Evolutionary conservation across 2,888 invertebrate species (phyloP).

Genomic region (Pelosia muscerda): DNA sequence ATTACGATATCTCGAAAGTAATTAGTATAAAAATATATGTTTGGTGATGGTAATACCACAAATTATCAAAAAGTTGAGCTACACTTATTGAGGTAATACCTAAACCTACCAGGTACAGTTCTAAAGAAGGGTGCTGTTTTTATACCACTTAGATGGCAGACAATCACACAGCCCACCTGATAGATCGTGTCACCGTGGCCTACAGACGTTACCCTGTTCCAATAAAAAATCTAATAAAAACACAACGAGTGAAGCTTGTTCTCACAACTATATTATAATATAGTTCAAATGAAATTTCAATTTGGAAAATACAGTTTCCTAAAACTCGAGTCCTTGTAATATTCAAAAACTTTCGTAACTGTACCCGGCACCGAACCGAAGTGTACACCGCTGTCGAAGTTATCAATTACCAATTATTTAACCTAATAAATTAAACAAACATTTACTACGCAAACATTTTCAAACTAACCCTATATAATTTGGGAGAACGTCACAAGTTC

Average conservation of each 20-base stretch:
- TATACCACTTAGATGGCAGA: too few species aligned
- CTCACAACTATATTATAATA: neutral
- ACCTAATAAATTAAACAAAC: slow-evolving; percentile 30
- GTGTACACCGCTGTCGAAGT: slow-evolving; percentile 3
- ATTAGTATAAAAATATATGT: too few species aligned
- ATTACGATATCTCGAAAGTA: too few species aligned
- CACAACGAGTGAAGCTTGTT: neutral
- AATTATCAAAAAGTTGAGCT: too few species aligned
- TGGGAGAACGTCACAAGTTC: slow-evolving; percentile 32
- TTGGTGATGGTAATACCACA: too few species aligned
- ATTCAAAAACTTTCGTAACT: neutral
- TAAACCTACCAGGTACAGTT: too few species aligned
- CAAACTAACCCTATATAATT: slow-evolving; percentile 28
- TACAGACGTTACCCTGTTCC: too few species aligned
- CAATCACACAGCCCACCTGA: too few species aligned
- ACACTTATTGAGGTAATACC: too few species aligned
- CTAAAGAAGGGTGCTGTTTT: too few species aligned
- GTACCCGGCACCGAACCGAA: neutral
- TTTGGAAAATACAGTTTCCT: neutral
- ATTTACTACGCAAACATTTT: slow-evolving; percentile 29
- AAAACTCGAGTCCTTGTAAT: neutral
- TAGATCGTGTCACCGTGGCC: too few species aligned
- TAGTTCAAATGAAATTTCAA: neutral
- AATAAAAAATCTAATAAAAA: too few species aligned
- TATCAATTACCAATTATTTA: slow-evolving; percentile 9